Evolutionary conservation across 2,888 invertebrate genomes (phyloP).

Genomic region (Conus canariensis): DNA sequence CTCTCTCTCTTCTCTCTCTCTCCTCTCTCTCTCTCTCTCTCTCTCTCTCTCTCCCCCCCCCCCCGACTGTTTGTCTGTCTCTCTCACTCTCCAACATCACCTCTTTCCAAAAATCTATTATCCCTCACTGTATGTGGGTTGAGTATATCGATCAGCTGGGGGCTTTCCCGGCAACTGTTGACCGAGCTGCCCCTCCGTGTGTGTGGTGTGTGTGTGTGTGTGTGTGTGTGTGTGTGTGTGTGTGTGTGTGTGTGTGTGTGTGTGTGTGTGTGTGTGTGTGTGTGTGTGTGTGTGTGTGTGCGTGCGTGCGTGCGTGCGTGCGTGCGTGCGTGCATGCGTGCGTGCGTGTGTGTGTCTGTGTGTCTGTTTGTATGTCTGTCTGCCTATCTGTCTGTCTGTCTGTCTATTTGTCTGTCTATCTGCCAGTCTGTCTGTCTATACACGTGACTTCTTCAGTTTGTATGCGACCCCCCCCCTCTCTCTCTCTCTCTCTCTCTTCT

Average conservation of each 20-base stretch:
- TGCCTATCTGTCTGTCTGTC: no score
- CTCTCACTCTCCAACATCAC: neutral
- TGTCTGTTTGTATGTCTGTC: no score
- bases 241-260: conserved; percentile 19
- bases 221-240: conserved; percentile 18
- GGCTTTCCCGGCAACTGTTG: no score
- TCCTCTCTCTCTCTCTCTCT: neutral
- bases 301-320: no score
- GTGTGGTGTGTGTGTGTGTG: neutral
- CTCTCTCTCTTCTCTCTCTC: neutral
- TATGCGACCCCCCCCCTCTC: no score
- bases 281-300: no score
- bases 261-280: conserved; percentile 30
- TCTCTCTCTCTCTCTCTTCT: no score
- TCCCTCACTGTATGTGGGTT: neutral
- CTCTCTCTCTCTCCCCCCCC: neutral
- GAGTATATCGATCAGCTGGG: neutral
- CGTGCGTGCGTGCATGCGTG: neutral
- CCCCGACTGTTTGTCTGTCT: neutral
- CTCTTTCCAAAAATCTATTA: neutral
- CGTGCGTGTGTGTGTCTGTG: conserved; percentile 26
- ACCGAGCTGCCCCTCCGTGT: no score
- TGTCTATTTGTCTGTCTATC: no score
- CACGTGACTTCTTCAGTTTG: no score
- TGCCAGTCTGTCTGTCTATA: no score